Conservation (phyloP, 2,888 invertebrate genomes). For the Spilosoma lubricipeda region DNA sequence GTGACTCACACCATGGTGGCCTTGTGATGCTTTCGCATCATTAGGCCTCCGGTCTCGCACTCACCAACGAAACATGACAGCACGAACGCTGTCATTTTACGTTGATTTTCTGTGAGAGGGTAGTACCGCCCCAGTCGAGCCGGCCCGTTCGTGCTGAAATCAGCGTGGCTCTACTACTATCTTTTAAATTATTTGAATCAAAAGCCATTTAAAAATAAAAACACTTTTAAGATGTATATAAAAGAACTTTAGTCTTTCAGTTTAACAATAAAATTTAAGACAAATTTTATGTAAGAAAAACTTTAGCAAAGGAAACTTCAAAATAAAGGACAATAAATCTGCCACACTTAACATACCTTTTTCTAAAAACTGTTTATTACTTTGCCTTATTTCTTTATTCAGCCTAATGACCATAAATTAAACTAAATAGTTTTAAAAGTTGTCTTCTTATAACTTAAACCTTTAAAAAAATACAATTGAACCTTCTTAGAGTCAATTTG, state of each 20-base stretch:
- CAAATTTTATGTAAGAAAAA: neutral
- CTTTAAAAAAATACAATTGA: constrained; percentile 41
- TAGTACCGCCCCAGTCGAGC: no score
- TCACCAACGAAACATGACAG: no score
- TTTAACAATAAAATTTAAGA: neutral
- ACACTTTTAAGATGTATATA: neutral
- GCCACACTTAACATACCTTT: constrained; percentile 17
- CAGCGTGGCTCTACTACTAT: no score
- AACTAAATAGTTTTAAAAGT: constrained; percentile 17
- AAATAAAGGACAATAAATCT: constrained; percentile 30
- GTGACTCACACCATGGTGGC: no score
- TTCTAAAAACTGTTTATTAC: constrained; percentile 29
- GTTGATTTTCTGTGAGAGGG: no score
- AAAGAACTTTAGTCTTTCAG: neutral
- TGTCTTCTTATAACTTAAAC: constrained; percentile 22
- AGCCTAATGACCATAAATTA: constrained; percentile 45
- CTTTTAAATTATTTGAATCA: no score
- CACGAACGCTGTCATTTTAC: no score
- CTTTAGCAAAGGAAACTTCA: constrained; percentile 3
- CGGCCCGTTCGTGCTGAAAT: no score
- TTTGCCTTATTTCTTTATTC: constrained; percentile 31
- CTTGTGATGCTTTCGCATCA: no score
- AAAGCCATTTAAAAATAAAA: neutral
- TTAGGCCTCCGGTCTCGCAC: no score
- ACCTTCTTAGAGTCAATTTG: constrained; percentile 70